A percentile compares a stretch with the other conserved stretches of the same genome.
These are phyloP conservation scores for Hippoglossus hippoglossus DNA, from an alignment of 2,797 vertebrate species.

Conservation along the genomic window DNA sequence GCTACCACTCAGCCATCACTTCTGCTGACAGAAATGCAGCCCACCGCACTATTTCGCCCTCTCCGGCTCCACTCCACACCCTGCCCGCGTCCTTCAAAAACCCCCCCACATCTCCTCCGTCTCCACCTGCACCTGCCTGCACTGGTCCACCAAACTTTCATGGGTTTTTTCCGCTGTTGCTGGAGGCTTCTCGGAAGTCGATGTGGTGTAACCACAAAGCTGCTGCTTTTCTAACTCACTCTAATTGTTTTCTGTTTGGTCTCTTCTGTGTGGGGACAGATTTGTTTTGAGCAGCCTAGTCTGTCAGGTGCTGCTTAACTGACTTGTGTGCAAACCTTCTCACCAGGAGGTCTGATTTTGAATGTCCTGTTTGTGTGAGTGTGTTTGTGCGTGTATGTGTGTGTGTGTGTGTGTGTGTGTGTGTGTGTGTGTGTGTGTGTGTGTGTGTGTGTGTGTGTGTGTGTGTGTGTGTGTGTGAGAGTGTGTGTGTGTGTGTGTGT, in stretches of 20 bases:
- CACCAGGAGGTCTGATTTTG: conserved; percentile 63
- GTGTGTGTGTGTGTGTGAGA: no score
- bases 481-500: neutral
- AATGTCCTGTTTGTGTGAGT: conserved; percentile 60
- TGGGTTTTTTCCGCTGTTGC: conserved; percentile 36
- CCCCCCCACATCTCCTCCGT: conserved; percentile 39
- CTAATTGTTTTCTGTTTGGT: conserved; percentile 38
- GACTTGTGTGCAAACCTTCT: conserved; percentile 53
- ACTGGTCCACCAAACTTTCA: conserved; percentile 72
- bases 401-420: conserved; percentile 12
- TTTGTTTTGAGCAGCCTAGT: conserved; percentile 40
- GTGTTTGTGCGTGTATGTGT: conserved; percentile 23
- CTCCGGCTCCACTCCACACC: conserved; percentile 77
- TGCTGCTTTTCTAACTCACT: conserved; percentile 43
- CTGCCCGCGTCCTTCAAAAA: conserved; percentile 79
- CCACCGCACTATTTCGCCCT: conserved; percentile 87
- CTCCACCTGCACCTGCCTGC: conserved; percentile 73
- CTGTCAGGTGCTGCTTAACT: conserved; percentile 54
- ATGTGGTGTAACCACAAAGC: conserved; percentile 29
- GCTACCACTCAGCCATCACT: conserved; percentile 87
- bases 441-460: neutral
- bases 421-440: conserved; percentile 5
- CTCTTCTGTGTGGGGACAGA: conserved; percentile 18
- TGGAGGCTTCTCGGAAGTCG: conserved; percentile 52
- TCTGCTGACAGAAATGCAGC: conserved; percentile 90